These are phyloP conservation scores for Ailuropoda melanoleuca DNA, from an alignment of 2,113 vertebrate genomes.

Conservation along the genomic window DNA sequence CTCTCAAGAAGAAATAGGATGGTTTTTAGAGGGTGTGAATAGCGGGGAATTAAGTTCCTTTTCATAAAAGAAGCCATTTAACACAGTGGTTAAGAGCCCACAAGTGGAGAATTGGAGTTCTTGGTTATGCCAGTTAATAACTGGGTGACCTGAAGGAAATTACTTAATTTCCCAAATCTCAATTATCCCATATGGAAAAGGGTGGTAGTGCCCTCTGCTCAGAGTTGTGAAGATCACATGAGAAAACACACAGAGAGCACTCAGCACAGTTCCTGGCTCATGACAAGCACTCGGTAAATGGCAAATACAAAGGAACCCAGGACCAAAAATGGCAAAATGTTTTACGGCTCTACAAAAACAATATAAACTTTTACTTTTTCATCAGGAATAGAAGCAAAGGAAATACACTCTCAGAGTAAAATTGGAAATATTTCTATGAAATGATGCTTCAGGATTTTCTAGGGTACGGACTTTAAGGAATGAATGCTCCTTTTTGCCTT, in stretches of 20 bases:
- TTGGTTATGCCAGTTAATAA: background rate
- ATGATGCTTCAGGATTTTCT: background rate
- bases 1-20: background rate
- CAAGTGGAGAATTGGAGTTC: background rate
- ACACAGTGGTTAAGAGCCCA: background rate
- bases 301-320: background rate
- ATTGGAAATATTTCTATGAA: background rate
- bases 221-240: background rate
- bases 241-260: background rate
- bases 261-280: background rate
- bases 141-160: background rate
- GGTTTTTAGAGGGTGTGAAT: background rate
- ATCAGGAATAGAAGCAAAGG: background rate
- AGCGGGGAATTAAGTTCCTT: background rate
- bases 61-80: background rate
- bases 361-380: background rate
- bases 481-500: background rate
- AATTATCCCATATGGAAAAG: background rate
- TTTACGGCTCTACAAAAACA: background rate
- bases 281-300: background rate
- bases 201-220: background rate
- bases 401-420: slow-evolving; percentile 9
- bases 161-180: background rate
- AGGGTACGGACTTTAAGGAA: background rate
- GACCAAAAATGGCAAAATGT: background rate